These are phyloP conservation scores for Cataglyphis hispanica DNA, from an alignment of 1,140 invertebrate genomes.

Conservation along the genomic window DNA sequence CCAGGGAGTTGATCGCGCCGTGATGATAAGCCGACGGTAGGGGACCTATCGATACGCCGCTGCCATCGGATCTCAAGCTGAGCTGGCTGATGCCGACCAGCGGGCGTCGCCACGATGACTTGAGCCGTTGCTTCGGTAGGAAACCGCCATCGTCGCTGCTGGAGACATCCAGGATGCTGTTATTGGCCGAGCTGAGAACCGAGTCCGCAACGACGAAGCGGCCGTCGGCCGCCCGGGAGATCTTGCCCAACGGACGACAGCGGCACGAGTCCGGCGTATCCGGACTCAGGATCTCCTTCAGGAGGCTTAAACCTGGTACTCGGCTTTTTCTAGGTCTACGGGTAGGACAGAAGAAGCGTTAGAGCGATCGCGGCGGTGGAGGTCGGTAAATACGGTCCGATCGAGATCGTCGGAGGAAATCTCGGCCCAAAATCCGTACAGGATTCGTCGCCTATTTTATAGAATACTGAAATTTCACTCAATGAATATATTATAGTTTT, in stretches of 20 bases:
- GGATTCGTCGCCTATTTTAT: neutral
- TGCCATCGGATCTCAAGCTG: conserved; percentile 90
- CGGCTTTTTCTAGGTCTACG: conserved; percentile 95
- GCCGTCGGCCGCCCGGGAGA: conserved; percentile 91
- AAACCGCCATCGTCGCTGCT: conserved; percentile 95
- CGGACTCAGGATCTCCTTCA: conserved; percentile 88
- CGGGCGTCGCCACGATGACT: conserved; percentile 90
- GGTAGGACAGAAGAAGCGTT: conserved; percentile 78
- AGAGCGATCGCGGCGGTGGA: conserved; percentile 51
- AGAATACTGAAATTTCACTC: conserved; percentile 17
- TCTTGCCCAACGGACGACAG: conserved; percentile 88
- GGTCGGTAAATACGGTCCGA: neutral
- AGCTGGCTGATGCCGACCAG: conserved; percentile 90
- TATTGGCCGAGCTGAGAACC: conserved; percentile 87
- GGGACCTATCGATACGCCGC: conserved; percentile 87
- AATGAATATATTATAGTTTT: neutral
- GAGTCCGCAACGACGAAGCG: conserved; percentile 91
- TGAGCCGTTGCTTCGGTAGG: conserved; percentile 87
- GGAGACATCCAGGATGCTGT: conserved; percentile 90
- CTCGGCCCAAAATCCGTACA: neutral
- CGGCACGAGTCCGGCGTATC: conserved; percentile 86
- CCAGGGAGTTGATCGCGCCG: conserved; percentile 77
- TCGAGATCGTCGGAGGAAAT: conserved; percentile 52
- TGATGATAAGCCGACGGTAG: conserved; percentile 80
- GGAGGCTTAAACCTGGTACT: conserved; percentile 95